Evolutionary conservation across 2,113 vertebrate genomes (phyloP).

Genomic region (Tonatia bakeri): DNA sequence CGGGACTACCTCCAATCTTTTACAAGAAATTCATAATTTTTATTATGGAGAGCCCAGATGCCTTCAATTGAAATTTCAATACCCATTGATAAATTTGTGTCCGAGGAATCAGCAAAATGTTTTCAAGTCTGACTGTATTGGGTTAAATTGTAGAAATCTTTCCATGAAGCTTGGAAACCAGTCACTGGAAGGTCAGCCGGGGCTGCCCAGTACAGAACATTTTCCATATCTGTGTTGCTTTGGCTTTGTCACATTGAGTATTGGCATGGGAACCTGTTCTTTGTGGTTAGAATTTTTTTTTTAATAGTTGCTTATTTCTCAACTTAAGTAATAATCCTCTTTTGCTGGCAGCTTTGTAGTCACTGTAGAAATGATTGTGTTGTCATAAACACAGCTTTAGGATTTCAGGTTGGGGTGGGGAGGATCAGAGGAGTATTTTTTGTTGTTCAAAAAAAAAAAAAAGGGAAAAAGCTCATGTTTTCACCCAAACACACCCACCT

Average conservation of each 20-base stretch:
- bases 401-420: conserved; percentile 35
- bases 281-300: conserved; percentile 35
- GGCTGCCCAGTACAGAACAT: neutral
- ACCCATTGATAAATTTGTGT: neutral
- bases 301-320: conserved; percentile 55
- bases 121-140: neutral
- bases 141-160: neutral
- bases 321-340: conserved; percentile 58
- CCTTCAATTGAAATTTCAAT: neutral
- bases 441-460: neutral
- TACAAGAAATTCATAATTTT: neutral
- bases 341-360: conserved; percentile 64
- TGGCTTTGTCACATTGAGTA: conserved; percentile 39
- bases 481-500: conserved; percentile 53
- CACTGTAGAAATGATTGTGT: conserved; percentile 66
- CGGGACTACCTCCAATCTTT: neutral
- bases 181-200: conserved; percentile 6
- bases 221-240: conserved; percentile 22
- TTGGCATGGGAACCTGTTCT: conserved; percentile 55
- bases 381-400: conserved; percentile 68
- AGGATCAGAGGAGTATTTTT: neutral
- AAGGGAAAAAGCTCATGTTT: conserved; percentile 39
- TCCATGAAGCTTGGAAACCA: neutral
- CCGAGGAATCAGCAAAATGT: neutral
- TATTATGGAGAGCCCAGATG: neutral